Evolutionary conservation across 2,797 vertebrate genomes (phyloP).

Genomic region (Pseudochaenichthys georgianus): DNA sequence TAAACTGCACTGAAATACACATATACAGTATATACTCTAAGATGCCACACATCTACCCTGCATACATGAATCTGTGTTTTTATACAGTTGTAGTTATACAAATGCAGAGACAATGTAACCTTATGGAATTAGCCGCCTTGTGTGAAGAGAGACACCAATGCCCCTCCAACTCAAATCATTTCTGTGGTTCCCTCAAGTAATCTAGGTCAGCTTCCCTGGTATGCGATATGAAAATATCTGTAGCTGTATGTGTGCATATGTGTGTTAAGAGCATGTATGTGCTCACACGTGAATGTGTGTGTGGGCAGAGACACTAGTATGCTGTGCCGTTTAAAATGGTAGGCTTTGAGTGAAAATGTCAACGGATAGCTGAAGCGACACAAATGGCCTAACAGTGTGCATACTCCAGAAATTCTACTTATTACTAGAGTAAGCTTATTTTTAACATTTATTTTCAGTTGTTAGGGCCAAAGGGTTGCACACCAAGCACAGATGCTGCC

Average conservation of each 20-base stretch:
- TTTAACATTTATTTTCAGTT: neutral
- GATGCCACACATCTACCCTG: neutral
- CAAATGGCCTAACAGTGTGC: slow-evolving; percentile 7
- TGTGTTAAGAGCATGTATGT: slow-evolving; percentile 22
- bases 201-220: slow-evolving; percentile 58
- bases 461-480: slow-evolving; percentile 3
- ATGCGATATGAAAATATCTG: slow-evolving; percentile 19
- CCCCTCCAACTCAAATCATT: neutral
- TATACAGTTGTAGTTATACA: neutral
- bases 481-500: neutral
- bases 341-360: slow-evolving; percentile 37
- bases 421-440: neutral
- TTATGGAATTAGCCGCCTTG: neutral
- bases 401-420: slow-evolving; percentile 8
- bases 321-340: slow-evolving; percentile 33
- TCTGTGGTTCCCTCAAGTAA: slow-evolving; percentile 41
- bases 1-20: neutral
- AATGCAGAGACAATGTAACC: neutral
- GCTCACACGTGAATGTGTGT: neutral
- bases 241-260: neutral
- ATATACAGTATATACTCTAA: neutral
- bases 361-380: slow-evolving; percentile 27
- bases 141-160: slow-evolving; percentile 12
- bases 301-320: slow-evolving; percentile 23
- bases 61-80: neutral